phyloP scores from a whole-genome alignment of 53 echinoderm and acorn worm species.

The Luidia sarsii region DNA sequence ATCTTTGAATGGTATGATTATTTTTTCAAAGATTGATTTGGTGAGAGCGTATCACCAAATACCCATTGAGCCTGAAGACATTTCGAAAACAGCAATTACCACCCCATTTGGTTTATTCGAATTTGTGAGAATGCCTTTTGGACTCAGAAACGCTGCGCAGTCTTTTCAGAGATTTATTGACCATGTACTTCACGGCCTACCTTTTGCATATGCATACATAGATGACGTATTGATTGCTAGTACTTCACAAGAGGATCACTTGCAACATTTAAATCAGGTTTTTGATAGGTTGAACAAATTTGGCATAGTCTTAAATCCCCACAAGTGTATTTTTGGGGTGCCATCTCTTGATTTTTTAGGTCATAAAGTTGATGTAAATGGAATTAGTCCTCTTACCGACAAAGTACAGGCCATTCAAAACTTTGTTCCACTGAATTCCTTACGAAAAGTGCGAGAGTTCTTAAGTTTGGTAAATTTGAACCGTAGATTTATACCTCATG shows the following conservation, averaged over 20 bases:
- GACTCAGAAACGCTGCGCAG: constrained; percentile 4
- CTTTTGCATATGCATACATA: constrained; percentile 5
- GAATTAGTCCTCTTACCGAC: neutral
- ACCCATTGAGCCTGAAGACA: neutral
- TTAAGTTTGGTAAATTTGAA: neutral
- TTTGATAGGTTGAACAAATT: constrained; percentile 26
- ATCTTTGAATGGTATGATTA: neutral
- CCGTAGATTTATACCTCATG: neutral
- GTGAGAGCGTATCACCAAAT: constrained; percentile 27
- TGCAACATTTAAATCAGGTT: constrained; percentile 22
- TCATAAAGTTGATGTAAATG: neutral
- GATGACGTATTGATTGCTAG: neutral
- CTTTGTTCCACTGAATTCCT: neutral
- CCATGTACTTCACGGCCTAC: neutral
- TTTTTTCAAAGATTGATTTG: constrained; percentile 1
- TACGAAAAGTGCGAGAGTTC: neutral
- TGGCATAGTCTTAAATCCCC: constrained; percentile 32
- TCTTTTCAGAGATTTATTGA: constrained; percentile 27
- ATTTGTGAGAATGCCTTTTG: constrained; percentile 15
- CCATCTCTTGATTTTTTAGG: constrained; percentile 4
- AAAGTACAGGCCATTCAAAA: neutral
- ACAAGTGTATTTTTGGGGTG: constrained; percentile 48
- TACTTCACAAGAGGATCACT: neutral
- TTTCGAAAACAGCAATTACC: constrained; percentile 9
- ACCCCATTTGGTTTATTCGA: constrained; percentile 20